A percentile compares a stretch with the other conserved stretches of the same genome.
These are phyloP conservation scores for Halcyon malimbica DNA, from an alignment of 2,113 vertebrate genomes.

Conservation along the genomic window DNA sequence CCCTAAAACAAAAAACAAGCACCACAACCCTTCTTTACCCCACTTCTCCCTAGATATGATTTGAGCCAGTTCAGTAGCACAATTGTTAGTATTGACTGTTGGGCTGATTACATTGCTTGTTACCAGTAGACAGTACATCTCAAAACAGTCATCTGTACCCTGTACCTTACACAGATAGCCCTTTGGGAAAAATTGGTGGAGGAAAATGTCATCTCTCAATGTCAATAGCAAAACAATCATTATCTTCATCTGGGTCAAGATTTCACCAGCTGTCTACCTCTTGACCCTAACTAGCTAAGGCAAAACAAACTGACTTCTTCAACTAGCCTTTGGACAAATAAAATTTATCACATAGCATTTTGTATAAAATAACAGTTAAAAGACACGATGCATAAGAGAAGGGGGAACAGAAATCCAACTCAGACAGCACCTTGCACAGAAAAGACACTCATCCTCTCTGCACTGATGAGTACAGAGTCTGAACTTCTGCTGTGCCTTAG, in stretches of 20 bases:
- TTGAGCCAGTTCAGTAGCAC: neutral
- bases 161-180: neutral
- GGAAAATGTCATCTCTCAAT: neutral
- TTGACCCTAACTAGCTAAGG: neutral
- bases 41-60: neutral
- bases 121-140: neutral
- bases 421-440: neutral
- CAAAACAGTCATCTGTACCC: neutral
- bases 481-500: neutral
- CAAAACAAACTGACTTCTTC: neutral
- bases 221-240: neutral
- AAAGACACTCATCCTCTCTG: neutral
- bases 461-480: neutral
- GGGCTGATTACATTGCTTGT: neutral
- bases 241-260: neutral
- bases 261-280: neutral
- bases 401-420: neutral
- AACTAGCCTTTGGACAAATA: neutral
- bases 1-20: neutral
- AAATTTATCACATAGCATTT: neutral
- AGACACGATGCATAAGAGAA: neutral
- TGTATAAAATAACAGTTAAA: neutral
- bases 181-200: neutral
- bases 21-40: rapidly evolving
- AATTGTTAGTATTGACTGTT: neutral